Conservation (phyloP, 2,113 vertebrate species). For the Paraplagusia blochii region DNA sequence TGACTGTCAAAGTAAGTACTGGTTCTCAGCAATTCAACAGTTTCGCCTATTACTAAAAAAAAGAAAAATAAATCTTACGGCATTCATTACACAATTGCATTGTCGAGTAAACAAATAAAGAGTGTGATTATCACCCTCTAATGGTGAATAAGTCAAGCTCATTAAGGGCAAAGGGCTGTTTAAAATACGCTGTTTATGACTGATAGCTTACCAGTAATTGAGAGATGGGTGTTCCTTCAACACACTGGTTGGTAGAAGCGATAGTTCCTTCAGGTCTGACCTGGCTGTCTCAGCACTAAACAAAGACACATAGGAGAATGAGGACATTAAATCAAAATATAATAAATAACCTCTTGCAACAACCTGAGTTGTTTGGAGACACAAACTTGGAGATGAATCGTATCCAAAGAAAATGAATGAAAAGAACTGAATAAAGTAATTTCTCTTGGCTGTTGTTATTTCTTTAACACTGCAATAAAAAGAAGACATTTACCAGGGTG, state of each 20-base stretch:
- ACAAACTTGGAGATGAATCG: too few relatives aligned
- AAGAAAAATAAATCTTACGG: too few relatives aligned
- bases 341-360: background rate
- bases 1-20: too few relatives aligned
- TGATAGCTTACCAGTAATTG: constrained; percentile 84
- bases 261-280: constrained; percentile 87
- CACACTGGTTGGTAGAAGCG: constrained; percentile 87
- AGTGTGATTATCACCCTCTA: constrained; percentile 52
- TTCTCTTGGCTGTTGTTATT: too few relatives aligned
- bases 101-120: too few relatives aligned
- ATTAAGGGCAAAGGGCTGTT: constrained; percentile 30
- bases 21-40: too few relatives aligned
- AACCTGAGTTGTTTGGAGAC: background rate
- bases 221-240: constrained; percentile 94
- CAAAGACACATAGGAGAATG: background rate
- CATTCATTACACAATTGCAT: too few relatives aligned
- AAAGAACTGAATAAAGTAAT: too few relatives aligned
- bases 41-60: too few relatives aligned
- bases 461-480: too few relatives aligned
- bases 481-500: too few relatives aligned
- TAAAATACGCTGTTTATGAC: background rate
- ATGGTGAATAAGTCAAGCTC: constrained; percentile 43
- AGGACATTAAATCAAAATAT: constrained; percentile 1
- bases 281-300: constrained; percentile 84
- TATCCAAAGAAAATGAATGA: too few relatives aligned